Evolutionary conservation across 2,888 invertebrate species (phyloP), one percentile per base, ranked within the genome.

Genomic region (Mimas tiliae): DNA sequence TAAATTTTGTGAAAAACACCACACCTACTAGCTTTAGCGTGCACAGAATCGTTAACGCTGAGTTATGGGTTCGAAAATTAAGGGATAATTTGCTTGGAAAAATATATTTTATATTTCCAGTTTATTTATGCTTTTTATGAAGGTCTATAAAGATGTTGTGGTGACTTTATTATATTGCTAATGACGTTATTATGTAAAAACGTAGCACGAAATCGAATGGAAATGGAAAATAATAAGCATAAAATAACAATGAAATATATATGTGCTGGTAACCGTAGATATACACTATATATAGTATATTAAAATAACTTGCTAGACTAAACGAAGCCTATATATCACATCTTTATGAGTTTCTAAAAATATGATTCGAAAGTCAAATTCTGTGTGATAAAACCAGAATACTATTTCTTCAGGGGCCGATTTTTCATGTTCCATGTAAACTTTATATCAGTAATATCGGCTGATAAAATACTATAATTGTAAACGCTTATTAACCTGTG

Each of bases 1-100:
- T 87, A 84, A 81, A 65, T 27, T 68, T 70, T 47, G 62, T 73
- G 75, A 63, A 63, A 63, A 50, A 48, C 63, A 34, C 48, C 63
- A 63, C 19, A 55, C 55, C 58, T 58, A 19, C 58, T 55, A n/a
- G n/a, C 4, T n/a, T 14, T 48, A 48, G 47, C 12, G 53, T 7
- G 11, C 6, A 16, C 11, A 11, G n/a, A 9, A 38, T n/a, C 55
- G 55, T 55, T 55, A 50, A 16, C 34, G 9, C 42, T 58, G 42
- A 58, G 12, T 58, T 58, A 58, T 58, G 38, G 58, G 19, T 27
- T 52, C 52, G 38, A 38, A 38, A 58, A 58, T 19, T 42, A 12
- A 42, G 4, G 42, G 19, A 9, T 19, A 38, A 58, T 58, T 58
- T 42, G 19, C 0, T 38, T 16, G 19, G 38, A 38, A 38, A 58